Percentiles rank a stretch among this genome's conserved stretches.
These are phyloP conservation scores for Erethizon dorsatum DNA, from an alignment of 2,797 vertebrate species.

Conservation along the genomic window DNA sequence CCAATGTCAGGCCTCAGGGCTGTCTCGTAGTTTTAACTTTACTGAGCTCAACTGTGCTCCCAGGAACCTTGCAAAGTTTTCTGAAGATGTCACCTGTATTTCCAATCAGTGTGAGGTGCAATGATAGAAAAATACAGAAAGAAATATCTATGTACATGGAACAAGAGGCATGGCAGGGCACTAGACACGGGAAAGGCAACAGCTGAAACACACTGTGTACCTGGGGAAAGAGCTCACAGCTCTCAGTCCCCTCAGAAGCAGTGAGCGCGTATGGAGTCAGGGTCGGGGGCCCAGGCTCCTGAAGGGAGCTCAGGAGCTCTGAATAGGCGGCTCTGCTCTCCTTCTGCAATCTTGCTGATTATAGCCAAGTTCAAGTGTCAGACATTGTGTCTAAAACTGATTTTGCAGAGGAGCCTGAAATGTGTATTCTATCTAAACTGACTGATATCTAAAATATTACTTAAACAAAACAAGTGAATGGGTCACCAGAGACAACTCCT, in stretches of 20 bases:
- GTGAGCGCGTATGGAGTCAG: rapidly evolving
- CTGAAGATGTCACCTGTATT: neutral
- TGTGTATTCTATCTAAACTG: rapidly evolving
- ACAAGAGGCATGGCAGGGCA: no score
- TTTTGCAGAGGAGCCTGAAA: rapidly evolving
- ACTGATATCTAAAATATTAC: neutral
- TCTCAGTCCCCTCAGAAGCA: rapidly evolving
- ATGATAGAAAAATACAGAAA: rapidly evolving
- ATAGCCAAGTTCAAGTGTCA: rapidly evolving
- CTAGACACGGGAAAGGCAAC: neutral
- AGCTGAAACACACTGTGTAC: neutral
- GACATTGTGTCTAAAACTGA: rapidly evolving
- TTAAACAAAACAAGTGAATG: neutral
- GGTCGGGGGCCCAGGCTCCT: rapidly evolving
- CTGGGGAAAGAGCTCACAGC: no score
- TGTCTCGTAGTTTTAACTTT: rapidly evolving
- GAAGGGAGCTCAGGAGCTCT: neutral
- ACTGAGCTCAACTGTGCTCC: rapidly evolving
- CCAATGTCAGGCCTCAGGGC: rapidly evolving
- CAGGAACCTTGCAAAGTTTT: rapidly evolving
- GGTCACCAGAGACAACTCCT: rapidly evolving
- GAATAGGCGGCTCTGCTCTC: rapidly evolving
- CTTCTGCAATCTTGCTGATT: no score
- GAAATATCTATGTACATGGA: neutral
- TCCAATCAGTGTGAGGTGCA: rapidly evolving